These are phyloP conservation scores for Seriola dumerili DNA, from an alignment of 2,113 vertebrate species.

Conservation along the genomic window DNA sequence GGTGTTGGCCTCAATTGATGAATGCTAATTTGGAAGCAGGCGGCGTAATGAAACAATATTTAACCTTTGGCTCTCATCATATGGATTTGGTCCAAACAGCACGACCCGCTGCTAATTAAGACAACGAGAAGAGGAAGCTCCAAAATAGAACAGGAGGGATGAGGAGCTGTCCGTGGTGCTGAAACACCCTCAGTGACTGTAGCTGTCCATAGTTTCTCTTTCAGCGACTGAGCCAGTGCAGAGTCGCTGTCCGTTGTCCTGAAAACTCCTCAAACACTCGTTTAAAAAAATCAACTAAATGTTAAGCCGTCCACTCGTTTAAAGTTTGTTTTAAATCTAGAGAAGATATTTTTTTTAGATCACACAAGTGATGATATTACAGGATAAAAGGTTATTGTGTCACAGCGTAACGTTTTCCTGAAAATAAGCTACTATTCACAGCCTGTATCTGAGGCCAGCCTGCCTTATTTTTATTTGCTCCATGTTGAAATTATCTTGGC, in stretches of 20 bases:
- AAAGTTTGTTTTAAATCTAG: not conserved
- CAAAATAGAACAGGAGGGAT: not conserved
- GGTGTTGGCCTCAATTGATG: constrained; percentile 8
- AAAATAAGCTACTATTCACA: not conserved
- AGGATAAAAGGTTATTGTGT: not conserved
- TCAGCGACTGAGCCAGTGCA: no score
- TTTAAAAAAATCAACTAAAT: not conserved
- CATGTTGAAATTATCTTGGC: constrained; percentile 1
- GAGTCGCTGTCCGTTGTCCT: constrained; percentile 7
- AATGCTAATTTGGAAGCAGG: constrained; percentile 1
- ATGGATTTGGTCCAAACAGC: constrained; percentile 33
- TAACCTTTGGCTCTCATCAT: constrained; percentile 28
- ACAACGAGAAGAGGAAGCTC: not conserved
- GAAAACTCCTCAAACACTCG: not conserved
- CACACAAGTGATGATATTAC: not conserved
- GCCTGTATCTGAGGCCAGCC: rapidly evolving
- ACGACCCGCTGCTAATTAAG: not conserved
- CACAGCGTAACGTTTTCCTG: not conserved
- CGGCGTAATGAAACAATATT: not conserved
- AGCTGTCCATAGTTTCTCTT: no score
- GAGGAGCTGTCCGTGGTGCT: constrained; percentile 77
- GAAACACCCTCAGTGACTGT: constrained; percentile 1
- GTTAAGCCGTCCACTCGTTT: not conserved
- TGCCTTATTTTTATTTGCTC: not conserved
- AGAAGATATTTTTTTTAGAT: not conserved